Evolutionary conservation across 2,888 invertebrate species (phyloP), one percentile per base, ranked within the genome.

Genomic region (Ommatoiulus sabulosus): DNA sequence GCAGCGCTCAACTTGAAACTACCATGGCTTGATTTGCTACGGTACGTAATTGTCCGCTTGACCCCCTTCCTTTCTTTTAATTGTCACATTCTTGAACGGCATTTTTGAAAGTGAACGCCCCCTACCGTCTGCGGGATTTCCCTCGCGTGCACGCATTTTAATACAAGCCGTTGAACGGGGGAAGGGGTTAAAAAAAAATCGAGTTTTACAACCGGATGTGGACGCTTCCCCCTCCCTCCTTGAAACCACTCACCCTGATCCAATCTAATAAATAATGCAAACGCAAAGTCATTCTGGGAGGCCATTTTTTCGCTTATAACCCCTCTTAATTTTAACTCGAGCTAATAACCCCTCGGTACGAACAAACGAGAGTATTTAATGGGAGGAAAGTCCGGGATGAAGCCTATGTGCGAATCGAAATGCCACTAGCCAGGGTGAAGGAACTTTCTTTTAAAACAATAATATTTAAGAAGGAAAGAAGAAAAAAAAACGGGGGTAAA

Each of bases 291-390:
- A 63, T 63, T 63, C 63, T 63, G 63, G 63, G 63, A 63, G 63
- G 63, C 63, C 48, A 48, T 63, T 63, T 63, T 20, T 57, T 63
- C 20, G n/a, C 63, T 15, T 20, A 63, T 20, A 63, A 63, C 63
- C 63, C 63, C 63, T 20, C 63, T 63, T 63, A 63, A 63, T 63
- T 63, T 63, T 63, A 63, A 63, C 63, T 63, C 63, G 63, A 63
- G 63, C 63, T 63, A 63, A 63, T 63, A 63, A 63, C 63, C 63
- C 63, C 63, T 63, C 5, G 63, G 63, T 63, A 20, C 63, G 63
- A 63, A 63, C 63, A 63, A 63, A 63, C 63, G 63, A 63, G 63
- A 63, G 63, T 63, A 63, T 10, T 63, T 63, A 63, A 63, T 63
- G 63, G 63, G 63, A 63, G 63, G 63, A 63, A 63, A 63, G 63